These are phyloP conservation scores for Amphiprion clarkii DNA, from an alignment of 2,797 vertebrate species.

Conservation along the genomic window DNA sequence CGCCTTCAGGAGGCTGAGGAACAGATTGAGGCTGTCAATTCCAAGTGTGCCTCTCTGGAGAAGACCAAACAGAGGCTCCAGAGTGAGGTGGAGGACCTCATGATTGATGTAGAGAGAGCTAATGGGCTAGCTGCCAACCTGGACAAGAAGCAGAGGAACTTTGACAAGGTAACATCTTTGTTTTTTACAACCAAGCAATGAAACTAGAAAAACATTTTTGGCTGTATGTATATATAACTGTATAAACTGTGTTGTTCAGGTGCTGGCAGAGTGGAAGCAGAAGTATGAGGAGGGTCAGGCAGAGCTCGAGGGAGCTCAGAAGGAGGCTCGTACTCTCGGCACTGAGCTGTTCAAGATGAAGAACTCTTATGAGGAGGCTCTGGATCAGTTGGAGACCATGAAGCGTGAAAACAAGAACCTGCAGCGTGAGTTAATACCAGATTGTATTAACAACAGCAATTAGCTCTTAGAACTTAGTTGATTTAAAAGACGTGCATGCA, in stretches of 20 bases:
- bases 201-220: not conserved
- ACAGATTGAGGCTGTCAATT: constrained; percentile 85
- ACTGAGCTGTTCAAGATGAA: constrained; percentile 90
- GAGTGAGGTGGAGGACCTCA: constrained; percentile 76
- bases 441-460: too few relatives aligned
- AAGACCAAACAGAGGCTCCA: constrained; percentile 90
- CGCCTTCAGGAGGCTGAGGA: constrained; percentile 90
- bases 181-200: not conserved
- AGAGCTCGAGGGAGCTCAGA: constrained; percentile 89
- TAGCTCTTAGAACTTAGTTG: too few relatives aligned
- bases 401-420: constrained; percentile 93
- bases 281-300: constrained; percentile 90
- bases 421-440: constrained; percentile 67
- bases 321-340: constrained; percentile 75
- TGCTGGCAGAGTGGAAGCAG: constrained; percentile 90
- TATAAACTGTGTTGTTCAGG: constrained; percentile 44
- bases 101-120: constrained; percentile 84
- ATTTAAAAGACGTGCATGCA: too few relatives aligned
- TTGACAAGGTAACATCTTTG: constrained; percentile 65
- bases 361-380: constrained; percentile 90
- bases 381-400: constrained; percentile 90
- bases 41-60: constrained; percentile 90
- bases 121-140: constrained; percentile 79
- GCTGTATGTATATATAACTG: not conserved
- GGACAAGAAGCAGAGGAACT: constrained; percentile 88